phyloP scores from a whole-genome alignment of 30 jellyfish, hydroid and myxozoan genomes.

The Aurelia aurita complex sp. Pacific region DNA sequence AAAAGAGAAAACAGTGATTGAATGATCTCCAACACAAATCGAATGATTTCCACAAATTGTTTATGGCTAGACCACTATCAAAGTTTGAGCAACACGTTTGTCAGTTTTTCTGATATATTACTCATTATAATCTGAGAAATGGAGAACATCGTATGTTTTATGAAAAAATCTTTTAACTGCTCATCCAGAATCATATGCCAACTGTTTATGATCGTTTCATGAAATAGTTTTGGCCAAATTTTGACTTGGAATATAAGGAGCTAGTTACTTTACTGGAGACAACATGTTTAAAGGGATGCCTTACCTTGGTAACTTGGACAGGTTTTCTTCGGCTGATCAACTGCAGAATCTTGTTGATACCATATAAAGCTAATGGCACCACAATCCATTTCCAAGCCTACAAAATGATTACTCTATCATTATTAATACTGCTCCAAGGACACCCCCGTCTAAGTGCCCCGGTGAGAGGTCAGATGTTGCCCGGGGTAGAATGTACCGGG shows the following conservation, averaged over 20 bases:
- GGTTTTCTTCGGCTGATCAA: constrained; percentile 36
- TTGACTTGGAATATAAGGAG: not conserved
- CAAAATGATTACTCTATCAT: not conserved
- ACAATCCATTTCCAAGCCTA: constrained; percentile 95
- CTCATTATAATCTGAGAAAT: too few relatives aligned
- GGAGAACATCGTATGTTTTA: too few relatives aligned
- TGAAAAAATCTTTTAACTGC: too few relatives aligned
- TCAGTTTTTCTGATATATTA: too few relatives aligned
- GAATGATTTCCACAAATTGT: not conserved
- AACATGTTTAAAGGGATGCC: not conserved
- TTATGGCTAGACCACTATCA: not conserved
- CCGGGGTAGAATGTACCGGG: too few relatives aligned
- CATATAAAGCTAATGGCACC: constrained; percentile 70
- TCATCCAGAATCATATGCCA: too few relatives aligned
- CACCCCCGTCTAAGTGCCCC: too few relatives aligned
- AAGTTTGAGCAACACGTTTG: not conserved
- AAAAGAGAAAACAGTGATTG: not conserved
- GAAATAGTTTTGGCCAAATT: not conserved
- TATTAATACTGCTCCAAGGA: not conserved
- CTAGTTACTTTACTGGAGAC: not conserved
- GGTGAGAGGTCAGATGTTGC: too few relatives aligned
- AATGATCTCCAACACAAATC: not conserved
- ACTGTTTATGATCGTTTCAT: too few relatives aligned
- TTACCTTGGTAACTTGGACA: constrained; percentile 37
- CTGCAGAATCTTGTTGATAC: constrained; percentile 55